Evolutionary conservation across 1,140 invertebrate genomes (phyloP), one percentile per base, ranked within the genome.

Genomic region (Meloidogyne floridensis): DNA sequence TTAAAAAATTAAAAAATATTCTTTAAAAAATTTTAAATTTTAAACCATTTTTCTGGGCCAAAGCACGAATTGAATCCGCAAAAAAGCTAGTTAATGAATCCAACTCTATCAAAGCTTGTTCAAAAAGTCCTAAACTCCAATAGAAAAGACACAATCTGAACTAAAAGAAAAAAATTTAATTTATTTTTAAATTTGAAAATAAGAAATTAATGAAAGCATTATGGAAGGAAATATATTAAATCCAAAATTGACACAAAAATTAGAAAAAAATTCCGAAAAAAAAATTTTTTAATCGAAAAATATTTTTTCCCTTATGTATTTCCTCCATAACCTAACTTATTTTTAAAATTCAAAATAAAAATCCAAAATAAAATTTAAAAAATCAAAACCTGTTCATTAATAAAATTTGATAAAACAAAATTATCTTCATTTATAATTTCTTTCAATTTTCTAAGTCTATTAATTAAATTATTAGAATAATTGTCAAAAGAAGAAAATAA

Each of bases 41-140:
- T n/a, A 43, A 47, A 80, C 70, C 32, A 72, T 81, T 59, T 81
- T 54, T 81, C 56, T 53, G 32, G 53, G 77, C 73, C 4, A 65
- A 15, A 10, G 59, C 43, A 6, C 69, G 42, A 10, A 82, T 82
- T n/a, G 76, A 72, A n/a, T 56, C 81, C 10, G 71, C 54, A 51
- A 82, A 65, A 75, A 82, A 80, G 0, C 54, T 76, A 42, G 54
- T 72, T 54, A 83, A 77, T 3, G 54, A 13, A 72, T 86, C 85
- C 76, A 86, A 56, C 71, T 87, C 86, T 53, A 65, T 13, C 11
- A 86, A 72, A 42, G 82, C 81, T 76, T 70, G 15, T 70, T 86
- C 85, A 53, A 86, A 77, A 20, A 86, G 72, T 9, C 83, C 83
- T 75, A 86, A 74, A 72, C 80, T 84, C 86, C 83, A 81, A 77